phyloP scores from a whole-genome alignment of 1,140 invertebrate species.

The Drosophila albomicans region DNA sequence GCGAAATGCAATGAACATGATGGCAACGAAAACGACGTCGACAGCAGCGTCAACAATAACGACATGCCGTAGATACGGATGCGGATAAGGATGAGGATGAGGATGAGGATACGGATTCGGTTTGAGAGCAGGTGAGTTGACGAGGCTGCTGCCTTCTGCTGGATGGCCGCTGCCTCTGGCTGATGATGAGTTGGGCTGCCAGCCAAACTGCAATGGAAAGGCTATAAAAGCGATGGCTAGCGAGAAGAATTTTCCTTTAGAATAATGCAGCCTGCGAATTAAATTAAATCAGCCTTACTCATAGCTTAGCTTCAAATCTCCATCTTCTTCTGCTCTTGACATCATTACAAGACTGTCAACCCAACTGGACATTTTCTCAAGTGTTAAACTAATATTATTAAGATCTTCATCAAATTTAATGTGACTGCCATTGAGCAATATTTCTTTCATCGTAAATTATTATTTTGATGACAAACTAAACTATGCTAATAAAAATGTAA shows the following conservation, averaged over 20 bases:
- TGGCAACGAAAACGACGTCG: conserved; percentile 49
- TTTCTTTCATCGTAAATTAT: neutral
- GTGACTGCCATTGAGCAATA: neutral
- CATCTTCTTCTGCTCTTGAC: conserved; percentile 4
- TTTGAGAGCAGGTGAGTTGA: conserved; percentile 9
- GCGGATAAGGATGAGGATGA: conserved; percentile 15
- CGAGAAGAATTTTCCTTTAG: conserved; percentile 29
- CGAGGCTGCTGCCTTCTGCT: conserved; percentile 17
- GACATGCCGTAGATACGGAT: conserved; percentile 15
- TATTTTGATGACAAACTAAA: too few relatives aligned
- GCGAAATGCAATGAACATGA: conserved; percentile 69
- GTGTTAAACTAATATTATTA: conserved; percentile 17
- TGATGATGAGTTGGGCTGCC: conserved; percentile 37
- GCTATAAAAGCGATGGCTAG: conserved; percentile 18
- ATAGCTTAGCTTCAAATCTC: conserved; percentile 11
- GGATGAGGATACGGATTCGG: conserved; percentile 14
- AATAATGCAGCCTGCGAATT: conserved; percentile 62
- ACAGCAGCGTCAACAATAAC: conserved; percentile 29
- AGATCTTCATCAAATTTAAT: neutral
- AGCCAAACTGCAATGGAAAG: conserved; percentile 27
- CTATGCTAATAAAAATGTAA: too few relatives aligned
- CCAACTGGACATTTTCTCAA: neutral
- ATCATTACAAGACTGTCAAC: conserved; percentile 11
- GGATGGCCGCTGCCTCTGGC: too few relatives aligned
- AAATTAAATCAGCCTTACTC: conserved; percentile 60